Evolutionary conservation across 1,140 invertebrate species (phyloP).

Genomic region (Zaprionus vittiger): DNA sequence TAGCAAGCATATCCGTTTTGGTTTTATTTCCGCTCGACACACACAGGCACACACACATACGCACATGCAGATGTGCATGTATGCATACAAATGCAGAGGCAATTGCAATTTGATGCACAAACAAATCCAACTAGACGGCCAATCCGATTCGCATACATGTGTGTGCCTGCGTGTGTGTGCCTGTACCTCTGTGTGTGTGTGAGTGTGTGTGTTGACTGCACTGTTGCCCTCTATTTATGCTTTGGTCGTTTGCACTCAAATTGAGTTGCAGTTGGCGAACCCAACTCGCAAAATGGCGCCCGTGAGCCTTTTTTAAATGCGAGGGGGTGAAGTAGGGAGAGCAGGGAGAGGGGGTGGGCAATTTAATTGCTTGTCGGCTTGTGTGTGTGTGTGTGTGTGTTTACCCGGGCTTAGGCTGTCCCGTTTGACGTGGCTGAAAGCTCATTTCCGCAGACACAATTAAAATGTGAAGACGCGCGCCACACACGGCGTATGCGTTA

Average conservation of each 20-base stretch:
- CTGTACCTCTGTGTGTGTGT: not conserved
- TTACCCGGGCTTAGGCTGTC: conserved; percentile 33
- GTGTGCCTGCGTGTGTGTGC: not conserved
- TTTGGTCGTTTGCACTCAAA: conserved; percentile 54
- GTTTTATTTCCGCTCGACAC: conserved; percentile 73
- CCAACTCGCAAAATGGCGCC: conserved; percentile 45
- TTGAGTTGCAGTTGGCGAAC: conserved; percentile 39
- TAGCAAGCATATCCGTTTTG: conserved; percentile 82
- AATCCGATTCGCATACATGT: conserved; percentile 39
- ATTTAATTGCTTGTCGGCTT: conserved; percentile 40
- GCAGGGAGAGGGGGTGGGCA: conserved; percentile 15
- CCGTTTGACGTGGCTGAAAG: conserved; percentile 48
- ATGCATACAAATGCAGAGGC: conserved; percentile 65
- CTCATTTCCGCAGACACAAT: conserved; percentile 74
- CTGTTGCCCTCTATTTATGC: conserved; percentile 41
- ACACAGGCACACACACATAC: conserved; percentile 23
- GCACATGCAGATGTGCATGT: conserved; percentile 1
- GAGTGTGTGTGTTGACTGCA: conserved; percentile 11
- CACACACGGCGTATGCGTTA: conserved; percentile 30
- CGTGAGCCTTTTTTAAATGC: conserved; percentile 47
- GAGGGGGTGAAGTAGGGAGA: not conserved
- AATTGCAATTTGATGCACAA: conserved; percentile 80
- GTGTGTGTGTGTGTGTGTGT: not conserved
- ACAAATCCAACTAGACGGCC: conserved; percentile 60
- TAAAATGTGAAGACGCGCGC: conserved; percentile 57